Evolutionary conservation across 2,113 vertebrate species (phyloP).

Genomic region (Mola mola): DNA sequence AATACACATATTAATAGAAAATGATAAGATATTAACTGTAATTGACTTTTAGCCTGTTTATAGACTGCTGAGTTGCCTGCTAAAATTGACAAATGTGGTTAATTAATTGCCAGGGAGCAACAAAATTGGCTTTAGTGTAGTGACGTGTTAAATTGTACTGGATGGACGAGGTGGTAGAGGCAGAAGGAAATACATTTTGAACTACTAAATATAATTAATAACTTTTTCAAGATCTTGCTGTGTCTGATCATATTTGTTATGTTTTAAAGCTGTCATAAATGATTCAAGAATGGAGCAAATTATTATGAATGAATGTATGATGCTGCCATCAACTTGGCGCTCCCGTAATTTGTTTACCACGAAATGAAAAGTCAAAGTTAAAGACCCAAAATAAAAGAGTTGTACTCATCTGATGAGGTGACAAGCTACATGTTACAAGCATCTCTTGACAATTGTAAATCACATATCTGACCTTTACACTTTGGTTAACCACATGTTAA

Average conservation of each 20-base stretch:
- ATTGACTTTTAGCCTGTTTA: conserved; percentile 50
- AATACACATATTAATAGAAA: conserved; percentile 65
- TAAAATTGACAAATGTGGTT: conserved; percentile 22
- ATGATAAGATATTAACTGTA: conserved; percentile 60
- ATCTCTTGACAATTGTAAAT: conserved; percentile 17
- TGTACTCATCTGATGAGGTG: background rate
- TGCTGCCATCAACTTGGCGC: too few species aligned
- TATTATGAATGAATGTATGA: too few species aligned
- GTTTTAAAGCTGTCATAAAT: too few species aligned
- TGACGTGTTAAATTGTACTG: too few species aligned
- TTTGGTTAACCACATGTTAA: conserved; percentile 50
- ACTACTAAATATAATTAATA: too few species aligned
- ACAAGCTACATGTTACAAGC: conserved; percentile 7
- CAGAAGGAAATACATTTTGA: too few species aligned
- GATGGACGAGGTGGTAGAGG: too few species aligned
- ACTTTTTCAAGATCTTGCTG: too few species aligned
- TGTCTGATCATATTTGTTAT: background rate
- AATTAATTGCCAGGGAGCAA: conserved; percentile 38
- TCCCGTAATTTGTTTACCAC: background rate
- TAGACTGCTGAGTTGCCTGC: conserved; percentile 19
- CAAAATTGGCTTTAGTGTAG: conserved; percentile 9
- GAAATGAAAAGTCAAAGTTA: background rate
- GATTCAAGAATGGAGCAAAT: too few species aligned
- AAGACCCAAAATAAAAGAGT: background rate
- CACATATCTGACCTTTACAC: conserved; percentile 22